Evolutionary conservation across 2,113 vertebrate species (phyloP).

Genomic region (Macquaria australasica): DNA sequence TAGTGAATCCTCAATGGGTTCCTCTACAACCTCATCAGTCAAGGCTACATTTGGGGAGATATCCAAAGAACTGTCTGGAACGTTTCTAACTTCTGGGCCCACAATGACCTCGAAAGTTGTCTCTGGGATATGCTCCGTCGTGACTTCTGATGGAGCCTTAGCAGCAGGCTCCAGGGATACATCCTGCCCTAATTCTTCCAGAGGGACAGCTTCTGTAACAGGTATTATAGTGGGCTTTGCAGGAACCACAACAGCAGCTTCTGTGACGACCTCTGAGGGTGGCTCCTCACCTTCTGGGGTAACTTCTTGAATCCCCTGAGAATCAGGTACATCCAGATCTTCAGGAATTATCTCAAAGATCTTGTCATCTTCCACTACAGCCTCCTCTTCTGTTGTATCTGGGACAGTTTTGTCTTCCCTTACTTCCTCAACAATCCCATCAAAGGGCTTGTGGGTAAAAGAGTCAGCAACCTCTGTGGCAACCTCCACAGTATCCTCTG

Average conservation of each 20-base stretch:
- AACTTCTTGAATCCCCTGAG: constrained; percentile 26
- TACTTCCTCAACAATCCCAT: not conserved
- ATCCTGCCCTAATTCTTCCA: not conserved
- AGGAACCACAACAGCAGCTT: constrained; percentile 19
- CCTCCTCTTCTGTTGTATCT: constrained; percentile 3
- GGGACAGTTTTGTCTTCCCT: constrained; percentile 5
- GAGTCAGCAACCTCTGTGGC: constrained; percentile 3
- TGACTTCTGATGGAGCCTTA: not conserved
- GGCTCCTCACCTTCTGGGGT: constrained; percentile 47
- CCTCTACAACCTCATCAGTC: constrained; percentile 2
- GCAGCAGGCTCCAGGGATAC: not conserved
- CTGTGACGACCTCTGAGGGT: constrained; percentile 14
- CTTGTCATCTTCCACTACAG: not conserved
- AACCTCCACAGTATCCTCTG: constrained; percentile 39
- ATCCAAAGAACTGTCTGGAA: constrained; percentile 28
- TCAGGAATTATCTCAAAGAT: constrained; percentile 6
- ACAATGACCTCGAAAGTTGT: not conserved
- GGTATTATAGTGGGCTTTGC: constrained; percentile 14
- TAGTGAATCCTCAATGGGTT: not conserved
- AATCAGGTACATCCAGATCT: not conserved
- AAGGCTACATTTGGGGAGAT: not conserved
- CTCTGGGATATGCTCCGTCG: not conserved
- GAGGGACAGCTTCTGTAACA: constrained; percentile 1
- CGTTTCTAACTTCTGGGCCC: constrained; percentile 1
- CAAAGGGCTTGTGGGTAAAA: constrained; percentile 19